Conservation (phyloP, 2,113 vertebrate genomes). For the Gambusia affinis region DNA sequence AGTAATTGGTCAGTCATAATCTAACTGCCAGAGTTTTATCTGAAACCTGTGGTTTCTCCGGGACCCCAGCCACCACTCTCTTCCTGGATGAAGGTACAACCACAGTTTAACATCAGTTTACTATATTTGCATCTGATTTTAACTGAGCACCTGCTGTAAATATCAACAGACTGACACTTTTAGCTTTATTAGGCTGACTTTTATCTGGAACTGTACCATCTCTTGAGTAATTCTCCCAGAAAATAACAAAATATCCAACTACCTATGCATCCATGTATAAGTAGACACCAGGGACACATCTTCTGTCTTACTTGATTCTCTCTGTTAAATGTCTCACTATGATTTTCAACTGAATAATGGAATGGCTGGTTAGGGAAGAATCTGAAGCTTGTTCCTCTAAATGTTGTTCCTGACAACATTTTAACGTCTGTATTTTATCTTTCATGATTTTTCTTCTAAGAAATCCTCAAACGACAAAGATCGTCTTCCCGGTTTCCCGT, state of each 20-base stretch:
- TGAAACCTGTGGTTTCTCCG: slow-evolving; percentile 4
- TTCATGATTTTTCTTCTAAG: not conserved
- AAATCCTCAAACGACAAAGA: not conserved
- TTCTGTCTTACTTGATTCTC: not conserved
- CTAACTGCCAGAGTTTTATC: not conserved
- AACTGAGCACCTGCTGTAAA: not conserved
- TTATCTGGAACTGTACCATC: not conserved
- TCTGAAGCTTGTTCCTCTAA: not conserved
- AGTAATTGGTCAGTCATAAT: not conserved
- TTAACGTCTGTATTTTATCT: not conserved
- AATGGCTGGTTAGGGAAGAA: not conserved
- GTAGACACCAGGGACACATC: not conserved
- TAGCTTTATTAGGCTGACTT: not conserved
- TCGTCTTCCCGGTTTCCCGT: not conserved
- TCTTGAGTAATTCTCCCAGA: not conserved
- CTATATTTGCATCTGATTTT: slow-evolving; percentile 28
- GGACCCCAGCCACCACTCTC: not conserved
- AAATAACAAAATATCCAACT: not conserved
- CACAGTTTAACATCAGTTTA: not conserved
- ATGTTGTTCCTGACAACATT: not conserved
- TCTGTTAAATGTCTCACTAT: not conserved
- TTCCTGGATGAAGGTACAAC: not conserved
- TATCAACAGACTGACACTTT: no score
- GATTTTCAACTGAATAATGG: not conserved
- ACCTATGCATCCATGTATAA: not conserved